Conservation (phyloP, 2,797 vertebrate genomes). For the Alauda arvensis region DNA sequence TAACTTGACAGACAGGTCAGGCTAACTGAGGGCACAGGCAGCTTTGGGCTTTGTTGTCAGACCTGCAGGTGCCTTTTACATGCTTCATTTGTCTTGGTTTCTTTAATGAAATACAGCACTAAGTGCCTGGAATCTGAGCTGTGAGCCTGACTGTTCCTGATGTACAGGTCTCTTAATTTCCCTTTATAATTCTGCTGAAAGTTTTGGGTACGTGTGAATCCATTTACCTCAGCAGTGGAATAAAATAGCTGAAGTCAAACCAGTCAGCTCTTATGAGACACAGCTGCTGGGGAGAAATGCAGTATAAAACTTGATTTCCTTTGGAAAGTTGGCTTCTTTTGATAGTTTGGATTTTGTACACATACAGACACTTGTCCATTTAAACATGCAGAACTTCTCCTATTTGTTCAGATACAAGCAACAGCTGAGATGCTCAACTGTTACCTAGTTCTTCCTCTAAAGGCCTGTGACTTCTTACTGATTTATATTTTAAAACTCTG, state of each 20-base stretch:
- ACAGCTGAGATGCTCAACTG: not conserved
- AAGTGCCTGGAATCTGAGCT: not conserved
- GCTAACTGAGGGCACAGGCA: not conserved
- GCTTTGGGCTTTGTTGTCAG: not conserved
- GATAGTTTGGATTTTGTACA: not conserved
- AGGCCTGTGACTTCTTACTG: not conserved
- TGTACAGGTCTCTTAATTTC: not conserved
- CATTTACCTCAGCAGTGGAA: not conserved
- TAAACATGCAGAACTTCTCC: not conserved
- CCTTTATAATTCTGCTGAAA: not conserved
- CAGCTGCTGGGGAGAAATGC: not conserved
- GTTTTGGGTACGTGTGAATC: not conserved
- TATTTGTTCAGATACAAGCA: not conserved
- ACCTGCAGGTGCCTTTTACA: not conserved
- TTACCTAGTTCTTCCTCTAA: not conserved
- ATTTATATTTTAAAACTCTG: not conserved
- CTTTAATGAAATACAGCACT: not conserved
- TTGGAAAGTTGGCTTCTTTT: not conserved
- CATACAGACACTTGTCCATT: not conserved
- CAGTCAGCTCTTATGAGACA: not conserved
- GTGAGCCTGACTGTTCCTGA: not conserved
- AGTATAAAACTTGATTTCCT: not conserved
- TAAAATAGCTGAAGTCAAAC: not conserved
- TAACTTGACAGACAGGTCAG: not conserved
- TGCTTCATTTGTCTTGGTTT: not conserved